Conservation (phyloP, 2,113 vertebrate genomes). For the Catharus fuscescens region DNA sequence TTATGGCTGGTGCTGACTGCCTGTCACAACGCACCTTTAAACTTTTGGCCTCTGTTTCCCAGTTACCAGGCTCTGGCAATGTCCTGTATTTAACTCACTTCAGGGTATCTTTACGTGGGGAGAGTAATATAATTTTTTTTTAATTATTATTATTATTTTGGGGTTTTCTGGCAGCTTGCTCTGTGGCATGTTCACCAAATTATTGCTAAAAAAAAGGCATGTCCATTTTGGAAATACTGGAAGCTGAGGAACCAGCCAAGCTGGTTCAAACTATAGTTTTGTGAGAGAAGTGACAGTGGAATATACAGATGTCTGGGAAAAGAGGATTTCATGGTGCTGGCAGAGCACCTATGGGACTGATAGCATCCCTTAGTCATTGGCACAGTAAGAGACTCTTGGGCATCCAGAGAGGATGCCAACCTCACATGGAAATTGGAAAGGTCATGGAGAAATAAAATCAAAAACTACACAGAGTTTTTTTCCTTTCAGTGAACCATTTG, state of each 20-base stretch:
- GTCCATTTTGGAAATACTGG: not conserved
- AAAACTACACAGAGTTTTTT: not conserved
- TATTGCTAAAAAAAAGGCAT: not conserved
- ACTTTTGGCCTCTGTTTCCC: not conserved
- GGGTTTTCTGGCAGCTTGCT: not conserved
- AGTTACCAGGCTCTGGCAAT: not conserved
- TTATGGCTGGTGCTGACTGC: not conserved
- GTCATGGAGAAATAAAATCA: not conserved
- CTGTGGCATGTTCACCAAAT: accelerated
- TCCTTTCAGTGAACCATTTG: not conserved
- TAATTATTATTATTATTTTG: not conserved
- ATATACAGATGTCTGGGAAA: not conserved
- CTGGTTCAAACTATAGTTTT: not conserved
- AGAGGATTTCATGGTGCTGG: not conserved
- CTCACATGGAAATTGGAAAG: not conserved
- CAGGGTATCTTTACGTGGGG: not conserved
- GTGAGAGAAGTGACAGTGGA: not conserved
- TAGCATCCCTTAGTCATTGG: not conserved
- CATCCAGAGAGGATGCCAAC: not conserved
- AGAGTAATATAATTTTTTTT: not conserved
- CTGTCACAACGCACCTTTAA: not conserved
- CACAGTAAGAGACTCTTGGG: not conserved
- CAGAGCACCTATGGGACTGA: not conserved
- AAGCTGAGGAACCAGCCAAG: not conserved
- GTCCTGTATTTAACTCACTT: not conserved